phyloP scores from a whole-genome alignment of 2,888 invertebrate species.

The Frankliniella fusca region DNA sequence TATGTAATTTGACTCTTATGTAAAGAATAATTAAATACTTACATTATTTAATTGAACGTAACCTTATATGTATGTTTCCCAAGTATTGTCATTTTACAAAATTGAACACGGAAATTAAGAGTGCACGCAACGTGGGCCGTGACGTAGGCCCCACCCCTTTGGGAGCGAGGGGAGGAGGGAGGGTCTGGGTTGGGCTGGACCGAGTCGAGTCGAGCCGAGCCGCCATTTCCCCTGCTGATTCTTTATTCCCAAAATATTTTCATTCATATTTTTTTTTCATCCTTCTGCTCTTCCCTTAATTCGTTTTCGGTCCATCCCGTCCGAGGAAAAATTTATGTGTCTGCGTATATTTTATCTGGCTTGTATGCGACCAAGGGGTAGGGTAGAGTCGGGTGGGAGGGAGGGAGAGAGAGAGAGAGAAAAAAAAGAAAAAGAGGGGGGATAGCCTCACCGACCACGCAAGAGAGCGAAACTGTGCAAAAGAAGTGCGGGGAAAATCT shows the following conservation, averaged over 20 bases:
- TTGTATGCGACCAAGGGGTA: neutral
- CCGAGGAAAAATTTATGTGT: conserved; percentile 22
- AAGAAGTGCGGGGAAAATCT: no score
- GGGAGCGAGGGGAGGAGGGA: neutral
- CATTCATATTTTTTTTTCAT: neutral
- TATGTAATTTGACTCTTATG: no score
- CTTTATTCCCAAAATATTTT: conserved; percentile 19
- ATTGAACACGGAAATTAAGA: no score
- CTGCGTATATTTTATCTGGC: conserved; percentile 26
- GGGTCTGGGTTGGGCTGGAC: neutral
- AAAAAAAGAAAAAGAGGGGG: neutral
- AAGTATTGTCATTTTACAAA: no score
- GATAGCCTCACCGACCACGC: no score
- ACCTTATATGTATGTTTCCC: no score
- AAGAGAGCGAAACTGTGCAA: no score
- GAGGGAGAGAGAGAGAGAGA: neutral
- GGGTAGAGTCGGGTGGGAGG: neutral
- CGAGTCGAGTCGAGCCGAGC: no score
- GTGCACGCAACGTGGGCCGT: no score
- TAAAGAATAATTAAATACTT: no score
- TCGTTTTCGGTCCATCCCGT: conserved; percentile 24
- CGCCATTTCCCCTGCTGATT: neutral
- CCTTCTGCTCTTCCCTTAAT: conserved; percentile 13
- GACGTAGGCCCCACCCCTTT: neutral
- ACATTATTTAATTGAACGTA: no score